phyloP scores from a whole-genome alignment of 2,888 invertebrate genomes.

The Nephrotoma guestfalica region DNA sequence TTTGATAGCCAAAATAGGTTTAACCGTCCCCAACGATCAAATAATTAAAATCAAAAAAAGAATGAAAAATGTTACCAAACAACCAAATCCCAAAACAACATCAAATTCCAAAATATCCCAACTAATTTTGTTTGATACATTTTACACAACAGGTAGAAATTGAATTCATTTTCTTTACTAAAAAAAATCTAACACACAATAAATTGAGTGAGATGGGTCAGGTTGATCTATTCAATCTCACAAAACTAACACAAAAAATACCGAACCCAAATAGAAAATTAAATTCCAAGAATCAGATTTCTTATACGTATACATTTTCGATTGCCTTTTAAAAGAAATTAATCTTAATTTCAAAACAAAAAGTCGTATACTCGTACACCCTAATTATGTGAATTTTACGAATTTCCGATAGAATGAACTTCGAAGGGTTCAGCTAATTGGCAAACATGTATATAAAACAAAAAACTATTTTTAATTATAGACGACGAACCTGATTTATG shows the following conservation, averaged over 20 bases:
- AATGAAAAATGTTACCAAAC: neutral
- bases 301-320: neutral
- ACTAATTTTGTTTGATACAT: neutral
- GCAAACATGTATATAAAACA: neutral
- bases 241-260: neutral
- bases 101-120: neutral
- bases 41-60: neutral
- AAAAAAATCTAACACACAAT: neutral
- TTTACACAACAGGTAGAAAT: neutral
- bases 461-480: neutral
- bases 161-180: neutral
- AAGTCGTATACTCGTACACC: neutral
- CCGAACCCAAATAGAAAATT: neutral
- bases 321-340: neutral
- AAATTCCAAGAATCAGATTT: neutral
- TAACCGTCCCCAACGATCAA: neutral
- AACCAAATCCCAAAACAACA: neutral
- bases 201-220: neutral
- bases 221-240: neutral
- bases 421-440: neutral
- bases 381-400: neutral
- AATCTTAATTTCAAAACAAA: neutral
- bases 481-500: neutral
- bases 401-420: neutral
- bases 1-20: neutral